These are phyloP conservation scores for Myopa testacea DNA, from an alignment of 2,888 invertebrate species.

Conservation along the genomic window DNA sequence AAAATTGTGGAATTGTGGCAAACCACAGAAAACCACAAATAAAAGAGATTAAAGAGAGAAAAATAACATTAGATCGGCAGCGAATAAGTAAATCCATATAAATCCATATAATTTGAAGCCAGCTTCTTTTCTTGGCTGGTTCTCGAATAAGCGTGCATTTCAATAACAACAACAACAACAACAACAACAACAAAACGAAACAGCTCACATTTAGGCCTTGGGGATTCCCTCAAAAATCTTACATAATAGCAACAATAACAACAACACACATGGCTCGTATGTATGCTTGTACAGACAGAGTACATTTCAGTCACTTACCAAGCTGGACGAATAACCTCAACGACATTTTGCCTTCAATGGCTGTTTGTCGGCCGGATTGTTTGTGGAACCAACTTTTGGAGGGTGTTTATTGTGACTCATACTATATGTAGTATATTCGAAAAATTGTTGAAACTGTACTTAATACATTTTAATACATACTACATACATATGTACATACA, in stretches of 20 bases:
- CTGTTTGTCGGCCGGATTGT: background rate
- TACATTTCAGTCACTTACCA: background rate
- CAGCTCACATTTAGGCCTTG: conserved; percentile 11
- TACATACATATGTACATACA: too few species aligned
- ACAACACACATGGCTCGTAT: too few species aligned
- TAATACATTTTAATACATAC: too few species aligned
- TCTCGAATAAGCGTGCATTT: background rate
- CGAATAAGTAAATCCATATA: background rate
- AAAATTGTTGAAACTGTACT: too few species aligned
- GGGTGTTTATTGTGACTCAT: background rate
- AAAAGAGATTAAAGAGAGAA: background rate
- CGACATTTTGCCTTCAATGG: background rate
- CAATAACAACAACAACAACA: conserved; percentile 8
- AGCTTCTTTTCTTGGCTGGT: conserved; percentile 15
- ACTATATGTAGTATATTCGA: background rate
- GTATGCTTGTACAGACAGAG: too few species aligned
- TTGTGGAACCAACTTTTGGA: background rate
- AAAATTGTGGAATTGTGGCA: background rate
- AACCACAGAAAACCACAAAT: background rate
- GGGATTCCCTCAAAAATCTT: conserved; percentile 10
- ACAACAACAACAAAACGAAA: background rate
- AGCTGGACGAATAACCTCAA: background rate
- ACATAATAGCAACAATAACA: background rate
- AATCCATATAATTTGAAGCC: background rate
- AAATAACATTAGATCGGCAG: background rate